phyloP scores from a whole-genome alignment of 2,888 invertebrate genomes.

The Tipula lateralis region DNA sequence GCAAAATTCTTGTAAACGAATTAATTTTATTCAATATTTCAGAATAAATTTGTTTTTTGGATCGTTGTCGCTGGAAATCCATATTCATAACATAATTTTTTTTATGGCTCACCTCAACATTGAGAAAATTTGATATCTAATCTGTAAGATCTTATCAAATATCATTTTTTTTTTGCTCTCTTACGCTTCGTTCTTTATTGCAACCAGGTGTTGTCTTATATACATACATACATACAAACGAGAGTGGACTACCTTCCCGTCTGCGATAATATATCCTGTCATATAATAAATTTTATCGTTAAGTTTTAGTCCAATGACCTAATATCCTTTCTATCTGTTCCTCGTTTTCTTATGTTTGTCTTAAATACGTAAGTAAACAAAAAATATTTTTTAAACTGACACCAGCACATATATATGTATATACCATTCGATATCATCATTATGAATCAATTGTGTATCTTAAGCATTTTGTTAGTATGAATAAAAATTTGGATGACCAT shows the following conservation, averaged over 20 bases:
- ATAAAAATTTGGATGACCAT: neutral
- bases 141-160: neutral
- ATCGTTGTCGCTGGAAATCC: neutral
- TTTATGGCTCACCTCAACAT: neutral
- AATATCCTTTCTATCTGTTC: slow-evolving; percentile 24
- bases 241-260: neutral
- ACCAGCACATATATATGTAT: neutral
- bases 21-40: neutral
- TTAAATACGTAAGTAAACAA: too few relatives aligned
- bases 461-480: neutral
- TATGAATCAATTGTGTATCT: neutral
- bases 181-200: neutral
- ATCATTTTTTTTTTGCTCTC: neutral
- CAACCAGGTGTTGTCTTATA: neutral
- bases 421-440: neutral
- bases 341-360: neutral
- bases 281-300: slow-evolving; percentile 11
- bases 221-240: neutral
- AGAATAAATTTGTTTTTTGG: neutral
- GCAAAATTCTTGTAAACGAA: neutral
- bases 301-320: slow-evolving; percentile 9
- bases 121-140: neutral
- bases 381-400: neutral
- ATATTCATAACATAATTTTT: neutral
- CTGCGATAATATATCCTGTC: slow-evolving; percentile 24